These are phyloP conservation scores for Sebastes aleutianus DNA, from an alignment of 2,797 vertebrate species.

Conservation along the genomic window DNA sequence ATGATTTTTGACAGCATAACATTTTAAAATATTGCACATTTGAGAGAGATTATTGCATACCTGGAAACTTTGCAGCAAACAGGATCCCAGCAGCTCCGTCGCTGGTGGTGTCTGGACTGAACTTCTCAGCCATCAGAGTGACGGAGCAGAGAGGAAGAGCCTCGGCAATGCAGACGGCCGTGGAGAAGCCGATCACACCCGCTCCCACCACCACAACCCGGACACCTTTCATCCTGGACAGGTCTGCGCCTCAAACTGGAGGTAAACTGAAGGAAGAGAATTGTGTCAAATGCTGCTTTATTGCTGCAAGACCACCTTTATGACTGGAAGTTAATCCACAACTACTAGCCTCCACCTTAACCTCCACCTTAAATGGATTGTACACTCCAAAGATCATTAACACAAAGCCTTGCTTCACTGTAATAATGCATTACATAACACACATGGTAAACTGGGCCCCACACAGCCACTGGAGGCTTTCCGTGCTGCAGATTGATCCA, in stretches of 20 bases:
- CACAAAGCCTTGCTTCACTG: not conserved
- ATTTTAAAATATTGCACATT: not conserved
- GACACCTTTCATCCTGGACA: slow-evolving; percentile 70
- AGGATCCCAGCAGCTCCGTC: slow-evolving; percentile 92
- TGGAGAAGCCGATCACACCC: slow-evolving; percentile 90
- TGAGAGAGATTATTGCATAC: slow-evolving; percentile 34
- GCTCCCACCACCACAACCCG: slow-evolving; percentile 88
- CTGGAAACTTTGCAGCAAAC: slow-evolving; percentile 71
- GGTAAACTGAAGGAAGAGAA: not conserved
- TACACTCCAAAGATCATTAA: slow-evolving; percentile 16
- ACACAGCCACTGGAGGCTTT: too few species aligned
- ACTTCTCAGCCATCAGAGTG: slow-evolving; percentile 85
- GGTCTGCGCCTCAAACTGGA: not conserved
- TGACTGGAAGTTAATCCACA: not conserved
- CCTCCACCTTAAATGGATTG: not conserved
- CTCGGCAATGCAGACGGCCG: slow-evolving; percentile 84
- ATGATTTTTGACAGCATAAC: not conserved
- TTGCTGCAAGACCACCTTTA: not conserved
- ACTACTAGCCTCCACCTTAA: not conserved
- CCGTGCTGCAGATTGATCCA: not conserved
- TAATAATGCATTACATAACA: not conserved
- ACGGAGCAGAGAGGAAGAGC: slow-evolving; percentile 82
- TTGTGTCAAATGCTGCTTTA: not conserved
- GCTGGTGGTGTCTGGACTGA: slow-evolving; percentile 90
- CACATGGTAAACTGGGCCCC: not conserved